These are phyloP conservation scores for Aplochiton taeniatus DNA, from an alignment of 2,797 vertebrate genomes.

Conservation along the genomic window DNA sequence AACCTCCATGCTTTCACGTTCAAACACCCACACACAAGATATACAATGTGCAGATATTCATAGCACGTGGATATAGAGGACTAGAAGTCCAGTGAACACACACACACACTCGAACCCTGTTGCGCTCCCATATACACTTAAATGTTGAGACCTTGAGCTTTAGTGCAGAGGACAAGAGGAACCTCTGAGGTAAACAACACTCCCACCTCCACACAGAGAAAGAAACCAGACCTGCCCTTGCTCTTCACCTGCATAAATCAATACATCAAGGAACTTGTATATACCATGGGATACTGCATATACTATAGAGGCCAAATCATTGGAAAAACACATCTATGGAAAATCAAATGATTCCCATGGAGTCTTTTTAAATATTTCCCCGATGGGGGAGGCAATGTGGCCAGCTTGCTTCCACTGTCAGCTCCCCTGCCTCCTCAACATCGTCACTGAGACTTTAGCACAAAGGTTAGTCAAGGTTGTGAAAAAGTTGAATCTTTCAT, in stretches of 20 bases:
- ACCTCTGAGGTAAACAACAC: background rate
- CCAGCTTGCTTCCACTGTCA: background rate
- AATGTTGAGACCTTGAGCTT: background rate
- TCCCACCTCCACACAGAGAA: background rate
- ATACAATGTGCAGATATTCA: no score
- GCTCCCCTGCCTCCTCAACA: slow-evolving; percentile 14
- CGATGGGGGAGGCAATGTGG: no score
- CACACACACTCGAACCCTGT: no score
- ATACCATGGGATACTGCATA: no score
- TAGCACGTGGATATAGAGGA: no score
- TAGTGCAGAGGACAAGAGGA: background rate
- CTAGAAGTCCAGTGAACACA: no score
- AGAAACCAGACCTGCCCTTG: background rate
- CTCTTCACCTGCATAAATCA: background rate
- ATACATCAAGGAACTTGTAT: no score
- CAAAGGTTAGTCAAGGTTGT: slow-evolving; percentile 61
- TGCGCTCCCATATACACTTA: background rate
- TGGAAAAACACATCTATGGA: no score
- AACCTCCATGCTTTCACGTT: slow-evolving; percentile 26
- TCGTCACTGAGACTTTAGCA: slow-evolving; percentile 49
- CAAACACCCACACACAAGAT: slow-evolving; percentile 11
- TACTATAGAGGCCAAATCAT: no score
- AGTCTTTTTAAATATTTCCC: no score
- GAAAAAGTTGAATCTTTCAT: slow-evolving; percentile 56
- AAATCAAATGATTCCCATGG: no score